Evolutionary conservation across 2,888 invertebrate species (phyloP).

Genomic region (Cryptocheilus praepositus): DNA sequence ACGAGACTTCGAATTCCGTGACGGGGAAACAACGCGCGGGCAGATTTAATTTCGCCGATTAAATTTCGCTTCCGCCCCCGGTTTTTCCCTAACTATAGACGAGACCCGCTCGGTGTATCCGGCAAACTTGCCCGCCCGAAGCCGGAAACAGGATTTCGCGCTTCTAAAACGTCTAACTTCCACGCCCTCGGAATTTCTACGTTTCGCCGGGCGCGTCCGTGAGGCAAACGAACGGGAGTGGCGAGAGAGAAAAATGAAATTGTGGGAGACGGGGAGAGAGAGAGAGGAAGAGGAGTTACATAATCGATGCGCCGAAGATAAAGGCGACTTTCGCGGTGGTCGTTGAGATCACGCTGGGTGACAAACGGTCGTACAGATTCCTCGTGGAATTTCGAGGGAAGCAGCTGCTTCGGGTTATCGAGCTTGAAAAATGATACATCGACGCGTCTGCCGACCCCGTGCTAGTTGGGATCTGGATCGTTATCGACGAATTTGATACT

Average conservation of each 20-base stretch:
- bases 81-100: too few relatives aligned
- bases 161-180: too few relatives aligned
- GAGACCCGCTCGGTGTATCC: too few relatives aligned
- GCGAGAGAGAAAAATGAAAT: too few relatives aligned
- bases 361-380: conserved; percentile 9
- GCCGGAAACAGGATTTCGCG: too few relatives aligned
- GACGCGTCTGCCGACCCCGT: not conserved
- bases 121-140: too few relatives aligned
- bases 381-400: conserved; percentile 9
- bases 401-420: conserved; percentile 8
- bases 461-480: not conserved
- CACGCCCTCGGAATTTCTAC: too few relatives aligned
- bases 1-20: too few relatives aligned
- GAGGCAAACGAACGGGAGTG: too few relatives aligned
- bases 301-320: conserved; percentile 6
- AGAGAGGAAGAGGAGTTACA: not conserved
- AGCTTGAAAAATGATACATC: conserved; percentile 5
- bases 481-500: not conserved
- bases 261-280: too few relatives aligned
- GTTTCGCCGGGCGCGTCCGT: too few relatives aligned
- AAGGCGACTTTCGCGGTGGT: not conserved
- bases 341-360: conserved; percentile 1
- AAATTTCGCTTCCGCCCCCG: too few relatives aligned
- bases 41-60: conserved; percentile 4
- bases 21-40: not conserved